Evolutionary conservation across 1,140 invertebrate genomes (phyloP).

Genomic region (Musca domestica): DNA sequence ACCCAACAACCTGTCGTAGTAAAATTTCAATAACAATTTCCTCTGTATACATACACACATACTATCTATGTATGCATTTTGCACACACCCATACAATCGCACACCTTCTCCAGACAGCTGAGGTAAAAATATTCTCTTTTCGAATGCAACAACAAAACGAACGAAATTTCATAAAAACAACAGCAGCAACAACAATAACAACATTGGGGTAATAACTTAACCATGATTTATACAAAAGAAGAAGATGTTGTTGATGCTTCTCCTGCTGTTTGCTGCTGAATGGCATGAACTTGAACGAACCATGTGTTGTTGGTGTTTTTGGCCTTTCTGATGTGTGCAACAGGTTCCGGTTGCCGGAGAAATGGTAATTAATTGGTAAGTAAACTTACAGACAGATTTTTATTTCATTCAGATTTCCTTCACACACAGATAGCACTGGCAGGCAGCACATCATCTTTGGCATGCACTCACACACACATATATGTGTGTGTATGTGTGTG

Average conservation of each 20-base stretch:
- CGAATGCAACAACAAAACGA: not conserved
- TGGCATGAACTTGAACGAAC: no score
- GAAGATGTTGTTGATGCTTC: not conserved
- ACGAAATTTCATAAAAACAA: constrained; percentile 13
- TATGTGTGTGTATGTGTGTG: not conserved
- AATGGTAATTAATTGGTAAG: constrained; percentile 21
- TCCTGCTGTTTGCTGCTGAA: no score
- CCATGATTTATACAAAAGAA: not conserved
- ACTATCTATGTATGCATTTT: no score
- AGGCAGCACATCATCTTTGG: not conserved
- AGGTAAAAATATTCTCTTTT: no score
- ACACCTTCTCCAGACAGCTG: no score
- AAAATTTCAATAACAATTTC: no score
- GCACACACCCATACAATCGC: no score
- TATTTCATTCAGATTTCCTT: no score
- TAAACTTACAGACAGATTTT: not conserved
- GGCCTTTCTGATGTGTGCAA: constrained; percentile 6
- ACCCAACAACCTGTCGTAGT: no score
- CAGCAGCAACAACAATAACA: not conserved
- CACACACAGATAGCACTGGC: no score
- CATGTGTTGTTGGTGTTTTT: no score
- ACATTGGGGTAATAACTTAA: not conserved
- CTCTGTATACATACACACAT: no score
- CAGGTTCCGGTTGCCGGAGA: constrained; percentile 10
- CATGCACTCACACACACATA: not conserved